phyloP scores from a whole-genome alignment of 2,797 vertebrate species.

The Echeneis naucrates region DNA sequence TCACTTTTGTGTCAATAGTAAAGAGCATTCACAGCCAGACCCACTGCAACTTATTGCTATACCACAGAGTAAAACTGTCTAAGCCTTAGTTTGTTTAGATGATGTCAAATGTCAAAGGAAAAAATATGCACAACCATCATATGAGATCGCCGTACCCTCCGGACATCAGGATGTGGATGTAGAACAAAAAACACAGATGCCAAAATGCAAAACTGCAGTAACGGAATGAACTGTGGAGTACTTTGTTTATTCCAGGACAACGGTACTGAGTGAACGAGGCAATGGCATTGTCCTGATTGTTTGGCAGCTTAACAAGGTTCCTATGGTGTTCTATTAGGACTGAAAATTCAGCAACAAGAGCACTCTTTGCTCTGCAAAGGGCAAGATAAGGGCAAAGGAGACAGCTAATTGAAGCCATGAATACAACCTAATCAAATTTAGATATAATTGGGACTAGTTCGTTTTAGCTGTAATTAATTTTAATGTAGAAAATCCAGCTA shows the following conservation, averaged over 20 bases:
- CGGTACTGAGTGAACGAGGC: slow-evolving; percentile 38
- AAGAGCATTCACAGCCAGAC: slow-evolving; percentile 14
- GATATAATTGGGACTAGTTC: slow-evolving; percentile 2
- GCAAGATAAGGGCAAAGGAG: slow-evolving; percentile 15
- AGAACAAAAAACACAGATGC: slow-evolving; percentile 32
- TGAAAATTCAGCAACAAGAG: slow-evolving; percentile 53
- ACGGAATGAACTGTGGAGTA: slow-evolving; percentile 38
- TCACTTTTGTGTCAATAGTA: background rate
- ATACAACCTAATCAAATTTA: background rate
- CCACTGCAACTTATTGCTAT: slow-evolving; percentile 15
- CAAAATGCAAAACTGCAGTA: slow-evolving; percentile 22
- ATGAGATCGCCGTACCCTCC: slow-evolving; percentile 27
- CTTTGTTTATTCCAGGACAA: slow-evolving; percentile 47
- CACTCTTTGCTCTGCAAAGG: slow-evolving; percentile 25
- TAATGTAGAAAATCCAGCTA: background rate
- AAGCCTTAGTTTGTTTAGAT: slow-evolving; percentile 14
- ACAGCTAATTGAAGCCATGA: slow-evolving; percentile 10
- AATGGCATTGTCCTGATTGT: slow-evolving; percentile 59
- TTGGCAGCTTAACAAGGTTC: slow-evolving; percentile 64
- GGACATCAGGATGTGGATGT: slow-evolving; percentile 21
- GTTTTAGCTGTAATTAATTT: background rate
- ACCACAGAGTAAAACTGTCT: slow-evolving; percentile 9
- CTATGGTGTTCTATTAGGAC: slow-evolving; percentile 59
- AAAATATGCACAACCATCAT: slow-evolving; percentile 31
- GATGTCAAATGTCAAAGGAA: slow-evolving; percentile 8